Percentiles rank a stretch among this genome's conserved stretches.
Evolutionary conservation across 2,888 invertebrate species (phyloP).

Genomic region (Chouioia cunea): DNA sequence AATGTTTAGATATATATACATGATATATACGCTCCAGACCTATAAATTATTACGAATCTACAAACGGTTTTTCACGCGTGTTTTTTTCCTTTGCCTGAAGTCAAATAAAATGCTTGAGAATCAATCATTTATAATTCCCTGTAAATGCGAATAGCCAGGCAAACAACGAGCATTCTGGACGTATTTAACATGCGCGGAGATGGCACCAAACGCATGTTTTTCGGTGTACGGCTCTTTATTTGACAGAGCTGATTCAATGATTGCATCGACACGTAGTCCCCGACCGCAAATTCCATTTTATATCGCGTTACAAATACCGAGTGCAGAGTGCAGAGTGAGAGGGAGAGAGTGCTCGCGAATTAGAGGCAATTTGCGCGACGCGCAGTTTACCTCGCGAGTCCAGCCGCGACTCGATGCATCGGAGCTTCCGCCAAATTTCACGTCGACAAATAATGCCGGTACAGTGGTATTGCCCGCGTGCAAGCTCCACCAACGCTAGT

Average conservation of each 20-base stretch:
- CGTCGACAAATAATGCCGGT: conserved; percentile 46
- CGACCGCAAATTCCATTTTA: conserved; percentile 57
- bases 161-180: conserved; percentile 31
- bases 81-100: background rate
- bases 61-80: background rate
- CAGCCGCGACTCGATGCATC: conserved; percentile 41
- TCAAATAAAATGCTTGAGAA: conserved; percentile 19
- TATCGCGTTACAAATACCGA: conserved; percentile 53
- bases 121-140: conserved; percentile 35
- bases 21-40: no score
- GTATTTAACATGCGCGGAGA: conserved; percentile 17
- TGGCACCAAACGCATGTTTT: conserved; percentile 24
- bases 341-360: conserved; percentile 48
- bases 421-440: conserved; percentile 49
- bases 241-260: conserved; percentile 55
- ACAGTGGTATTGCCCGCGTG: background rate
- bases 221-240: conserved; percentile 51
- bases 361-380: conserved; percentile 52
- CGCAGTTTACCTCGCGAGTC: conserved; percentile 29
- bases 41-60: conserved; percentile 8
- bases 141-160: conserved; percentile 20
- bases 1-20: no score
- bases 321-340: conserved; percentile 30
- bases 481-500: conserved; percentile 5
- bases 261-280: conserved; percentile 47